Conservation (phyloP, 1,140 invertebrate species). For the Scaptomyza graminum region DNA sequence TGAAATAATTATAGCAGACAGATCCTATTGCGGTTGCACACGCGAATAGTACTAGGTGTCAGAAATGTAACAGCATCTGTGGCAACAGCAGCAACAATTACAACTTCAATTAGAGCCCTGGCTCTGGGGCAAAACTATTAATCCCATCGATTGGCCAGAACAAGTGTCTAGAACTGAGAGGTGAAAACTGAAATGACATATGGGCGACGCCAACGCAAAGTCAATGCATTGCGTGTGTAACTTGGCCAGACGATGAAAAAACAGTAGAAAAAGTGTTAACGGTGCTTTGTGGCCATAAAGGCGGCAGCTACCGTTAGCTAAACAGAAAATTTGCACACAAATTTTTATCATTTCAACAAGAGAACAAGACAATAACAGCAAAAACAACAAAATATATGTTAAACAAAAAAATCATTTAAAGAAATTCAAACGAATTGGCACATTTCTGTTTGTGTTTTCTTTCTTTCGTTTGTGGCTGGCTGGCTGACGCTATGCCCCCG, state of each 20-base stretch:
- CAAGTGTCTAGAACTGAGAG: conserved; percentile 27
- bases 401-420: conserved; percentile 62
- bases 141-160: conserved; percentile 36
- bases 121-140: conserved; percentile 26
- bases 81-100: conserved; percentile 52
- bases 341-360: conserved; percentile 41
- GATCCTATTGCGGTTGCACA: conserved; percentile 58
- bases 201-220: conserved; percentile 52
- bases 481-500: conserved; percentile 47
- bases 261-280: conserved; percentile 55
- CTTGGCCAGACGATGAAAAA: conserved; percentile 53
- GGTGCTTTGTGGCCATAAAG: conserved; percentile 21
- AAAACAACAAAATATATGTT: conserved; percentile 41
- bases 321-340: neutral
- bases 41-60: conserved; percentile 53
- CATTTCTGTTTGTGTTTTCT: conserved; percentile 37
- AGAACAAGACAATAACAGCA: conserved; percentile 28
- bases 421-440: conserved; percentile 80
- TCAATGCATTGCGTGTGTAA: conserved; percentile 34
- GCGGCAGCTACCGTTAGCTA: conserved; percentile 39
- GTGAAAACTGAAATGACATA: conserved; percentile 34
- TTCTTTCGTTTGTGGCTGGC: conserved; percentile 14
- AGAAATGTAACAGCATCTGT: conserved; percentile 55
- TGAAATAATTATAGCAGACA: conserved; percentile 28
- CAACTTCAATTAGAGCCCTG: conserved; percentile 51